Percentiles rank a stretch among this genome's conserved stretches.
phyloP scores from a whole-genome alignment of 2,113 vertebrate species.

The Gallinago jamesoni region DNA sequence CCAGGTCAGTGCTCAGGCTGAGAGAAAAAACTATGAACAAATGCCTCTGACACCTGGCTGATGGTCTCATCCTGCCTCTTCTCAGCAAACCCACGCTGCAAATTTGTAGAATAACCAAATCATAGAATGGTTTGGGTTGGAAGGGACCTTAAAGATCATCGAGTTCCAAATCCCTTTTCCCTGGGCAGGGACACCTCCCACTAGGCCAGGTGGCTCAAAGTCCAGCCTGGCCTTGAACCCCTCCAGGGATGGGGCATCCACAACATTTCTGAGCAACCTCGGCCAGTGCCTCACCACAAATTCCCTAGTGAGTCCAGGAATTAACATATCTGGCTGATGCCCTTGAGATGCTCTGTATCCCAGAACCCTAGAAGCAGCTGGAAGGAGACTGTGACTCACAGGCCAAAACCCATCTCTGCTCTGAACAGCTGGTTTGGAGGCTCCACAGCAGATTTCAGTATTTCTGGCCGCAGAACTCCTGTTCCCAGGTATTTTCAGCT shows the following conservation, averaged over 20 bases:
- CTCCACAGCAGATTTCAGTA: not conserved
- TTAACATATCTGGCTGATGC: not conserved
- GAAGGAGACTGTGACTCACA: not conserved
- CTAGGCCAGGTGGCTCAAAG: no score
- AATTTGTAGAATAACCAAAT: not conserved
- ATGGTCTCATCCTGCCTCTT: not conserved
- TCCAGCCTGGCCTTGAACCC: no score
- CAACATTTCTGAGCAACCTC: no score
- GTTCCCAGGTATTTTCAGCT: not conserved
- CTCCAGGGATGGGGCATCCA: no score
- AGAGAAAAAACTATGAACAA: not conserved
- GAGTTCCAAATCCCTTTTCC: no score
- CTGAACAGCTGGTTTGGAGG: not conserved
- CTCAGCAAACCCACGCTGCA: not conserved
- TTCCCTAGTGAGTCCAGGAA: not conserved
- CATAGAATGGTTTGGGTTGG: no score
- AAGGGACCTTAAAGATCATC: no score
- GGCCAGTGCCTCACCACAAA: not conserved
- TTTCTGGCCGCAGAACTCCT: not conserved
- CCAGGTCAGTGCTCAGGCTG: not conserved
- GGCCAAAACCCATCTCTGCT: not conserved
- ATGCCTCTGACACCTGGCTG: not conserved
- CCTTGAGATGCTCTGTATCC: not conserved
- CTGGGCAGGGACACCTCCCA: no score
- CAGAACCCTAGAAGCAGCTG: fast-evolving